phyloP scores from a whole-genome alignment of 2,113 vertebrate genomes.

The Leptobrachium leishanense region DNA sequence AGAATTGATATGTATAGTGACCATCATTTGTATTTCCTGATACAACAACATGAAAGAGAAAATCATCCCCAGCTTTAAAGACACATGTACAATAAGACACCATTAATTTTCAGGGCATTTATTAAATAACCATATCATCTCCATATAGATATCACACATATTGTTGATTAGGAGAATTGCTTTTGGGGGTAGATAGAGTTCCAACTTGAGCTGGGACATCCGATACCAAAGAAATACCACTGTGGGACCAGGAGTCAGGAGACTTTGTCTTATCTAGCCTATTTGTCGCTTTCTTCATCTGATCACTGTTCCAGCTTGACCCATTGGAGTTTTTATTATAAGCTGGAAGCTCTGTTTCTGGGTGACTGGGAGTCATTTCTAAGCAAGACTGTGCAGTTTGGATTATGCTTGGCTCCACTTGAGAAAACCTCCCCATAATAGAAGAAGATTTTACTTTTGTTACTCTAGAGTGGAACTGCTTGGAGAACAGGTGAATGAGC shows the following conservation, averaged over 20 bases:
- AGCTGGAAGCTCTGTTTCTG: conserved; percentile 10
- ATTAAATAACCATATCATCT: no score
- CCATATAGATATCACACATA: conserved; percentile 7
- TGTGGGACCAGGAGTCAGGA: conserved; percentile 23
- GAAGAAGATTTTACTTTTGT: conserved; percentile 35
- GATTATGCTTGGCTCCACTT: background rate
- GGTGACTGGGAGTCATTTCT: conserved; percentile 7
- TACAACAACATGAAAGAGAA: no score
- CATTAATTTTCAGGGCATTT: no score
- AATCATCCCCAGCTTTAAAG: no score
- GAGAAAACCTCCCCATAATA: background rate
- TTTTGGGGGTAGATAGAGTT: background rate
- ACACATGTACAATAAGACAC: no score
- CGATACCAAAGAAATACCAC: conserved; percentile 14
- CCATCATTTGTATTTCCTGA: no score
- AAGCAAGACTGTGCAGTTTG: background rate
- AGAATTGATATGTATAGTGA: no score
- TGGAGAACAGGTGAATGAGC: conserved; percentile 69
- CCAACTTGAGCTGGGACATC: background rate
- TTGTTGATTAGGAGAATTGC: conserved; percentile 23
- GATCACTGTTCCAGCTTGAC: conserved; percentile 7
- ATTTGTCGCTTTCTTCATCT: background rate
- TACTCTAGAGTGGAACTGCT: conserved; percentile 17
- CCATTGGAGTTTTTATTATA: conserved; percentile 6
- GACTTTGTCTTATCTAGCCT: background rate